phyloP scores from a whole-genome alignment of 2,888 invertebrate genomes.

The Trachelus troglodyta region DNA sequence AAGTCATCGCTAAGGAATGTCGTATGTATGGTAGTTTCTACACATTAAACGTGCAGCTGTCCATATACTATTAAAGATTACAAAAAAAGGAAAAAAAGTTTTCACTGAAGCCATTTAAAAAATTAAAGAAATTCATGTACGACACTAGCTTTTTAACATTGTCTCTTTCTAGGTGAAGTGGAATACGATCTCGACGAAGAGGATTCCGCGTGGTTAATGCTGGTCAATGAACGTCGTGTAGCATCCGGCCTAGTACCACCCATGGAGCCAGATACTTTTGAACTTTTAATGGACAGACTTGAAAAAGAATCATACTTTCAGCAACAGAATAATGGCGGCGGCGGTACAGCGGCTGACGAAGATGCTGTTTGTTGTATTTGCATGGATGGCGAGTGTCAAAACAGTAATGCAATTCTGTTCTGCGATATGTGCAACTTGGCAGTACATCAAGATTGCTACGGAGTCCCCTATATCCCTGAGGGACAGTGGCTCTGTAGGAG shows the following conservation, averaged over 20 bases:
- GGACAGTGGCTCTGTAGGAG: conserved; percentile 98
- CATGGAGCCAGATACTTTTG: conserved; percentile 90
- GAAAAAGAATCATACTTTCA: conserved; percentile 98
- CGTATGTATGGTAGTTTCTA: too few species aligned
- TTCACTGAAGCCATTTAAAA: too few species aligned
- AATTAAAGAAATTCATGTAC: too few species aligned
- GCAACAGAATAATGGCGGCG: conserved; percentile 73
- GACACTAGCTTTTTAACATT: too few species aligned
- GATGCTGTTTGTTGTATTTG: conserved; percentile 99
- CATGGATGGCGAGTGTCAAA: conserved; percentile 98
- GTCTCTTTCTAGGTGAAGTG: conserved; percentile 64
- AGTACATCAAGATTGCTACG: conserved; percentile 99
- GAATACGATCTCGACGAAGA: conserved; percentile 99
- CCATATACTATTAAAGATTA: too few species aligned
- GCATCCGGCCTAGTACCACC: conserved; percentile 75
- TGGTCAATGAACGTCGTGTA: conserved; percentile 86
- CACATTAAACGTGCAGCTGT: too few species aligned
- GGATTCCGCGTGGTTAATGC: conserved; percentile 92
- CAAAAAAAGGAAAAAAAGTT: too few species aligned
- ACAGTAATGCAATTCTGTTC: conserved; percentile 97
- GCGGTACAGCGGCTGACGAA: conserved; percentile 91
- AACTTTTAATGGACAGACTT: conserved; percentile 95
- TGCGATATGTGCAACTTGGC: conserved; percentile 99
- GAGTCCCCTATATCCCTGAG: conserved; percentile 96
- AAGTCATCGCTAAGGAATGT: too few species aligned